Evolutionary conservation across 2,113 vertebrate genomes (phyloP).

Genomic region (Scophthalmus maximus): DNA sequence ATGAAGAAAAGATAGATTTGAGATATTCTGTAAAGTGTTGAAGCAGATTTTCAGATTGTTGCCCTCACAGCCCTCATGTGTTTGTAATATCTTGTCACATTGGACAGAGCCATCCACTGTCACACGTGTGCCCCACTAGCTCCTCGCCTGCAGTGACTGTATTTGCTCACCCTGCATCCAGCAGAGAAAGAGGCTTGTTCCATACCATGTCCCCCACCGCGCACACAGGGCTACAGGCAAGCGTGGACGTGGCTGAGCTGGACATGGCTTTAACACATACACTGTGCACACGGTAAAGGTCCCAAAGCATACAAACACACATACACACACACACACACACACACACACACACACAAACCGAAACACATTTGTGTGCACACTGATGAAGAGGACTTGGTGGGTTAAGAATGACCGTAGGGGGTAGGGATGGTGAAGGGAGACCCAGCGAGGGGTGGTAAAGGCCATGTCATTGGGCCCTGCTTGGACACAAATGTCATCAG

Average conservation of each 20-base stretch:
- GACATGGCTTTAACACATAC: constrained; percentile 65
- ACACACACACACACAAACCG: constrained; percentile 42
- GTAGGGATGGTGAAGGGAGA: constrained; percentile 53
- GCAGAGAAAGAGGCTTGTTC: constrained; percentile 50
- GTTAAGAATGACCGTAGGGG: constrained; percentile 64
- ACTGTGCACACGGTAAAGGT: constrained; percentile 54
- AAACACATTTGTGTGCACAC: constrained; percentile 23
- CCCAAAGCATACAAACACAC: constrained; percentile 40
- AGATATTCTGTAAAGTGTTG: not conserved
- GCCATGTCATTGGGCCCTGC: constrained; percentile 65
- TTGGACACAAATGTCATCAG: constrained; percentile 76
- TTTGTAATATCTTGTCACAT: not conserved
- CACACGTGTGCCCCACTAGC: not conserved
- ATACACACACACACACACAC: too few relatives aligned
- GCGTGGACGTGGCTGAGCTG: constrained; percentile 47
- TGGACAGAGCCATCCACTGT: constrained; percentile 1
- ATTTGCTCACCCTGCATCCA: constrained; percentile 58
- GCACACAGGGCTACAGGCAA: constrained; percentile 59
- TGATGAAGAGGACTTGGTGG: constrained; percentile 64
- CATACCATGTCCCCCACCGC: constrained; percentile 55
- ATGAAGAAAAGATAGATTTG: not conserved
- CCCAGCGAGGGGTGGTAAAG: constrained; percentile 73
- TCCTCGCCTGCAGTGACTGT: constrained; percentile 16
- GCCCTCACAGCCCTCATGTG: not conserved
- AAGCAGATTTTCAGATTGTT: not conserved